These are phyloP conservation scores for Amphipyra tragopoginis DNA, from an alignment of 2,888 invertebrate species.

Conservation along the genomic window DNA sequence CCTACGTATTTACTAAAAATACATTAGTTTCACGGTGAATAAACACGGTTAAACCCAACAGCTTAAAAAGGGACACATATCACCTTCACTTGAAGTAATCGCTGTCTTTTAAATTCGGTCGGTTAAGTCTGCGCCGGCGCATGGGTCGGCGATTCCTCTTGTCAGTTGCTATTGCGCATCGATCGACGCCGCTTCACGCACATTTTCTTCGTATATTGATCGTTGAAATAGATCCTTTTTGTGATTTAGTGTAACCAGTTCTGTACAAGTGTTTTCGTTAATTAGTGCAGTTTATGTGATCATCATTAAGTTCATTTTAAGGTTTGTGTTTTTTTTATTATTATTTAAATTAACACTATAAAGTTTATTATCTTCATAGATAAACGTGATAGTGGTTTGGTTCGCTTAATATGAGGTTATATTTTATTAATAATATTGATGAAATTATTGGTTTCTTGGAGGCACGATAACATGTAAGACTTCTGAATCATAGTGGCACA, in stretches of 20 bases:
- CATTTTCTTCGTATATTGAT: slow-evolving; percentile 70
- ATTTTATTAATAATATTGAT: slow-evolving; percentile 23
- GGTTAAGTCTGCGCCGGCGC: slow-evolving; percentile 81
- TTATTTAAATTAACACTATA: slow-evolving; percentile 66
- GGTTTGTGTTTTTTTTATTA: slow-evolving; percentile 66
- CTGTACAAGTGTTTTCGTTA: slow-evolving; percentile 34
- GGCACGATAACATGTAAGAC: slow-evolving; percentile 7
- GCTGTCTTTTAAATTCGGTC: slow-evolving; percentile 66
- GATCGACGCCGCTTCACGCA: slow-evolving; percentile 72
- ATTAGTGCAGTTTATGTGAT: slow-evolving; percentile 57
- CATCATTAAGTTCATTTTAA: slow-evolving; percentile 35
- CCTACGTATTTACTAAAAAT: slow-evolving; percentile 86
- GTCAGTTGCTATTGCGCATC: slow-evolving; percentile 86
- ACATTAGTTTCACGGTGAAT: slow-evolving; percentile 84
- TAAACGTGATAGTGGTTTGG: slow-evolving; percentile 84
- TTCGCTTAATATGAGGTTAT: slow-evolving; percentile 36
- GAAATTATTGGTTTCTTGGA: slow-evolving; percentile 13
- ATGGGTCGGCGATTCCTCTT: slow-evolving; percentile 76
- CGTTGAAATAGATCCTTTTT: slow-evolving; percentile 72
- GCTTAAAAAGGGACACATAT: slow-evolving; percentile 42
- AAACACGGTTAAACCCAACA: slow-evolving; percentile 72
- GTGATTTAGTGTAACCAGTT: slow-evolving; percentile 66
- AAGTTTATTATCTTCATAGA: slow-evolving; percentile 70
- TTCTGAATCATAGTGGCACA: slow-evolving; percentile 43
- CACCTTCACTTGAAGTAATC: slow-evolving; percentile 12